These are phyloP conservation scores for Tetramorium simillimum DNA, from an alignment of 1,140 invertebrate genomes.

Conservation along the genomic window DNA sequence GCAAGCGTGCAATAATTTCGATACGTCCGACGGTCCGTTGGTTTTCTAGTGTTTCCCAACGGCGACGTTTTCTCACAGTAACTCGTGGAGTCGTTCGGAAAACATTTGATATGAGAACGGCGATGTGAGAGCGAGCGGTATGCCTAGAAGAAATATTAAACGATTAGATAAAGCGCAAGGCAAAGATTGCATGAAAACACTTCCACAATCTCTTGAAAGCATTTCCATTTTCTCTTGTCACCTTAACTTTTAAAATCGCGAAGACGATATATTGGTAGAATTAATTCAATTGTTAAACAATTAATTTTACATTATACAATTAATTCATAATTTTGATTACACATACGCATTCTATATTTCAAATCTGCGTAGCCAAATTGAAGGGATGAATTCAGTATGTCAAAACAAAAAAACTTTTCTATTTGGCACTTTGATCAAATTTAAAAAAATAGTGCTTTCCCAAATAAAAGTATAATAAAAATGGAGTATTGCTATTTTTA, in stretches of 20 bases:
- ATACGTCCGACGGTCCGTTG: background rate
- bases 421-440: too few relatives aligned
- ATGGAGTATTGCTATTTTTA: too few relatives aligned
- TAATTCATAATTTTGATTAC: background rate
- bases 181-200: background rate
- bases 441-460: too few relatives aligned
- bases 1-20: background rate
- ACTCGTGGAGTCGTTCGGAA: background rate
- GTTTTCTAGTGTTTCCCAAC: constrained; percentile 12
- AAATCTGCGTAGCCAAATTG: too few relatives aligned
- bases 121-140: too few relatives aligned
- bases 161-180: background rate
- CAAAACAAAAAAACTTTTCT: too few relatives aligned
- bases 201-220: too few relatives aligned
- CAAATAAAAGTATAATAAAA: too few relatives aligned
- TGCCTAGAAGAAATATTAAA: background rate
- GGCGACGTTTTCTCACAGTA: background rate
- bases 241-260: background rate
- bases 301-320: too few relatives aligned
- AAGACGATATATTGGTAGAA: background rate
- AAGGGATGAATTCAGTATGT: too few relatives aligned
- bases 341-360: too few relatives aligned
- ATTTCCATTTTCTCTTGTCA: too few relatives aligned
- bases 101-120: background rate
- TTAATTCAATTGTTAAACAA: background rate